Evolutionary conservation across 2,797 vertebrate genomes (phyloP), one percentile per base, ranked within the genome.

Genomic region (Ara ararauna): DNA sequence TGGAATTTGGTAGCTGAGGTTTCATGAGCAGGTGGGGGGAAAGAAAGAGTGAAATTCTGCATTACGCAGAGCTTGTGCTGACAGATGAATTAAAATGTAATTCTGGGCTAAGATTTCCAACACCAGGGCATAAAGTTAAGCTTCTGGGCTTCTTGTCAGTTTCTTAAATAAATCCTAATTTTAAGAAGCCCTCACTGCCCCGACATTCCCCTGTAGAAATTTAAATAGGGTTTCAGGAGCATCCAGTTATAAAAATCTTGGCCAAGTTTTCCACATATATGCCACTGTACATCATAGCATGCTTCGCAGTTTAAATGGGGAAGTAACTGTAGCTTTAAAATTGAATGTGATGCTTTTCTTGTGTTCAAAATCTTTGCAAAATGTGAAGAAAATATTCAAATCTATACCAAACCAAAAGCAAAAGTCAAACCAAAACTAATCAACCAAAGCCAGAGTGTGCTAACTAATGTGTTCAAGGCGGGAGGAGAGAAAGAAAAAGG

Each of bases 261-360:
- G 74, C 44, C 86, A 13, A 44, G 38, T 76, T 94, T 87, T 94
- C 71, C 74, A 77, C 76, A 80, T 85, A 67, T 85, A 72, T 61
- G 32, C 53, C 56, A 68, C 90, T 77, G 62, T 94, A 94, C 95
- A 92, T 95, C 88, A 91, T 60, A 90, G 61, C 56, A 60, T 21
- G 47, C 45, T 77, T 89, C 67, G 20, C 34, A 72, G 68, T 58
- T 85, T 53, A 79, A 94, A 90, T 90, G 11, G 30, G 71, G 61
- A 93, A 91, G 90, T 94, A 97, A 97, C 22, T 56, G 54, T n/a
- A 56, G 77, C 93, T 97, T 97, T 97, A 87, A 97, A 96, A 94
- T 62, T 53, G 89, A 97, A 94, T 14, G 51, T 87, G 62, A 95
- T 74, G 34, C 61, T 62, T 34, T 71, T 93, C 77, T 95, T 75